Evolutionary conservation across 2,797 vertebrate species (phyloP).

Genomic region (Psittacula derbiana): DNA sequence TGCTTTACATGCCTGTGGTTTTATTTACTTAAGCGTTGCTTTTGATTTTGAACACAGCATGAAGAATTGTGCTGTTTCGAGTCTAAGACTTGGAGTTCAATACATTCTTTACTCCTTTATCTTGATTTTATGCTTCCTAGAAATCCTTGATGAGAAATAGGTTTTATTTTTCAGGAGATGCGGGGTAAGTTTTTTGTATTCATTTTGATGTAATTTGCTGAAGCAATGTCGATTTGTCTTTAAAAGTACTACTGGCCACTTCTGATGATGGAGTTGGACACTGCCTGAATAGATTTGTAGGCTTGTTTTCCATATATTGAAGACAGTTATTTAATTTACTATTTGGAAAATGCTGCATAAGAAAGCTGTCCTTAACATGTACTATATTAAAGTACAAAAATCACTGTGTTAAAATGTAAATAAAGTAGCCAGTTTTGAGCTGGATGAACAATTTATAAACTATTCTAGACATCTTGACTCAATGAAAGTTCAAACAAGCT

Average conservation of each 20-base stretch:
- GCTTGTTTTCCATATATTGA: background rate
- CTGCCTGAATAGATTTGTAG: background rate
- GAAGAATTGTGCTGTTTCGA: background rate
- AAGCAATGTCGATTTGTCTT: background rate
- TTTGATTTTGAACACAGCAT: background rate
- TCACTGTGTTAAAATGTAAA: conserved; percentile 1
- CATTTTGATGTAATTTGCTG: background rate
- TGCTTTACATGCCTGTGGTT: background rate
- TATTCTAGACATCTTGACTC: background rate
- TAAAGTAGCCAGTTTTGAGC: conserved; percentile 5
- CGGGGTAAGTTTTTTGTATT: background rate
- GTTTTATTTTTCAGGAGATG: conserved; percentile 5
- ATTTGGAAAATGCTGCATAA: background rate
- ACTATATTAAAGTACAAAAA: background rate
- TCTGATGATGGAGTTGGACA: background rate
- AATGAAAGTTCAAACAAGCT: conserved; percentile 22
- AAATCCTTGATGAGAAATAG: background rate
- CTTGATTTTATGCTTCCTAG: background rate
- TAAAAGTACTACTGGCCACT: background rate
- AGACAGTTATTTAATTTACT: background rate
- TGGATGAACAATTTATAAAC: background rate
- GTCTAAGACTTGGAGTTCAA: background rate
- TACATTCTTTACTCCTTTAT: background rate
- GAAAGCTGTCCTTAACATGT: background rate
- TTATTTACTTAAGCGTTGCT: background rate